These are phyloP conservation scores for Micrasema minimum DNA, from an alignment of 1,140 invertebrate genomes.

Conservation along the genomic window DNA sequence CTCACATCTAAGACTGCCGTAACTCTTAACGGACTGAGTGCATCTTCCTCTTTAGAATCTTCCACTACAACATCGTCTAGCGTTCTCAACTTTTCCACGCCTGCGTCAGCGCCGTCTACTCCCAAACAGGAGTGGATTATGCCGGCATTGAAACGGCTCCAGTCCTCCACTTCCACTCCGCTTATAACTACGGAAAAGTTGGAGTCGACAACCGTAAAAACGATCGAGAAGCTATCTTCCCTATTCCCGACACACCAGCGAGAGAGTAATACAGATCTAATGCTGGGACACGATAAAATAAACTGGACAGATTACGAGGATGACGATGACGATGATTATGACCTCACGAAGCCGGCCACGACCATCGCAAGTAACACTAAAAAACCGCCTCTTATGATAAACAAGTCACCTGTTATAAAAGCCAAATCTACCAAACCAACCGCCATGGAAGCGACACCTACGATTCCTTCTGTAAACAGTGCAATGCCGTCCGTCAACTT, in stretches of 20 bases:
- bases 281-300: conserved; percentile 47
- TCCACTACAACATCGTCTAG: conserved; percentile 1
- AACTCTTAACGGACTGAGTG: too few relatives aligned
- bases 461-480: not conserved
- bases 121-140: conserved; percentile 43
- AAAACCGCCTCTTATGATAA: conserved; percentile 33
- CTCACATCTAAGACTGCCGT: too few relatives aligned
- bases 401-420: conserved; percentile 17
- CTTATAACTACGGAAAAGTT: conserved; percentile 52
- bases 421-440: conserved; percentile 13
- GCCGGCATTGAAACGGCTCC: conserved; percentile 50
- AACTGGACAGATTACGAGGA: conserved; percentile 47
- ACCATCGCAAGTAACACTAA: conserved; percentile 16
- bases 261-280: conserved; percentile 49
- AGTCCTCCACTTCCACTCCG: conserved; percentile 49
- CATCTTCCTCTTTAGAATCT: too few relatives aligned
- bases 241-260: conserved; percentile 40
- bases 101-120: conserved; percentile 4
- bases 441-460: not conserved
- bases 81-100: conserved; percentile 1
- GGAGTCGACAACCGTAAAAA: conserved; percentile 55
- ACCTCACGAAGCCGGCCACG: conserved; percentile 35
- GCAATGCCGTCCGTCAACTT: not conserved
- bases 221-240: conserved; percentile 49
- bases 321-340: conserved; percentile 49